A percentile compares a stretch with the other conserved stretches of the same genome.
These are phyloP conservation scores for Eclectus roratus DNA, from an alignment of 2,113 vertebrate species.

Conservation along the genomic window DNA sequence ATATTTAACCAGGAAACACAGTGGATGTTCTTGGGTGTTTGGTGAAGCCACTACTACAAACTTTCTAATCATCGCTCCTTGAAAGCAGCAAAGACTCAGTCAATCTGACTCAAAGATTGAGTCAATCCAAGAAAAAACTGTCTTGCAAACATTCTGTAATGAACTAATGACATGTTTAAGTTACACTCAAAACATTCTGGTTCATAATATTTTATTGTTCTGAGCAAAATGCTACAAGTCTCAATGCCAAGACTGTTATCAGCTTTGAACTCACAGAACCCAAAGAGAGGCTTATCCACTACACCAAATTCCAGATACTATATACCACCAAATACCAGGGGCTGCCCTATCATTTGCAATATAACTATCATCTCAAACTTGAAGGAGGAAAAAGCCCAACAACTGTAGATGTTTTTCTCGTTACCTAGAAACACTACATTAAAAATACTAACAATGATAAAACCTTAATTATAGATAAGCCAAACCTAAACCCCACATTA, in stretches of 20 bases:
- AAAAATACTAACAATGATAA: not conserved
- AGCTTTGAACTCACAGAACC: not conserved
- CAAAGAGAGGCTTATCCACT: not conserved
- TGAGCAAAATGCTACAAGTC: not conserved
- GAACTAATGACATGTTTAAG: not conserved
- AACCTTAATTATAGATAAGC: not conserved
- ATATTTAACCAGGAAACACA: not conserved
- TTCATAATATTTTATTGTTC: not conserved
- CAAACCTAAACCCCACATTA: not conserved
- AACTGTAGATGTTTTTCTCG: not conserved
- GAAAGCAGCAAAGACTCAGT: not conserved
- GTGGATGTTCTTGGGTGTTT: not conserved
- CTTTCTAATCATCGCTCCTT: not conserved
- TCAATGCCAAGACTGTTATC: not conserved
- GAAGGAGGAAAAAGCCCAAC: fast-evolving
- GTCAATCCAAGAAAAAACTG: not conserved
- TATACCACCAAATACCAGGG: fast-evolving
- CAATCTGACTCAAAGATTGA: not conserved
- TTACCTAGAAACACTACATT: not conserved
- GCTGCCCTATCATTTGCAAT: not conserved
- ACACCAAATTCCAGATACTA: not conserved
- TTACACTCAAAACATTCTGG: not conserved
- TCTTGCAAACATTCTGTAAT: not conserved
- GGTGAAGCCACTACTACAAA: not conserved
- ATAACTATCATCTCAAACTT: not conserved